Percentiles rank a stretch among this genome's conserved stretches.
phyloP scores from a whole-genome alignment of 2,113 vertebrate genomes.

The Chionodraco myersi region DNA sequence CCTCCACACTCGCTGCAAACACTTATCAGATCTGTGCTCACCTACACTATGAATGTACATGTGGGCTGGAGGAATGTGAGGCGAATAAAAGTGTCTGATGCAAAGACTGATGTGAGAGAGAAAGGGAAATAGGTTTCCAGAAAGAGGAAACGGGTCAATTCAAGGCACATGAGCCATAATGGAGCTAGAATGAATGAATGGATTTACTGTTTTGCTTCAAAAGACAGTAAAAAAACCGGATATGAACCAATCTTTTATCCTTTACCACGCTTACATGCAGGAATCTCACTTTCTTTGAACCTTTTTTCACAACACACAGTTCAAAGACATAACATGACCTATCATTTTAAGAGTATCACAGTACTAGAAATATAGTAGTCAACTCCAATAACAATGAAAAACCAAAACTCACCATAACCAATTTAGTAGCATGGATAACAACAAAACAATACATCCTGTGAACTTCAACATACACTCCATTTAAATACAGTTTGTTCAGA shows the following conservation, averaged over 20 bases:
- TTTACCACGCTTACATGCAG: background rate
- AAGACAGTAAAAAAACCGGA: too few species aligned
- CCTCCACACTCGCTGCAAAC: slow-evolving; percentile 21
- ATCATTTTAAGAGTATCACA: too few species aligned
- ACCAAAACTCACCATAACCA: too few species aligned
- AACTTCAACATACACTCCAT: too few species aligned
- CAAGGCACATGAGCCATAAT: background rate
- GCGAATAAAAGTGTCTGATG: slow-evolving; percentile 7
- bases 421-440: too few species aligned
- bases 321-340: background rate
- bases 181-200: slow-evolving; percentile 1
- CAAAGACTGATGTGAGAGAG: slow-evolving; percentile 15
- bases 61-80: slow-evolving; percentile 52
- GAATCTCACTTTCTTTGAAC: background rate
- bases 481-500: too few species aligned
- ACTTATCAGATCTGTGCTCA: slow-evolving; percentile 31
- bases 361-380: too few species aligned
- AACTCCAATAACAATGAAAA: too few species aligned
- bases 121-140: slow-evolving; percentile 1
- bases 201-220: background rate
- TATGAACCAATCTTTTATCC: background rate
- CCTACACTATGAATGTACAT: slow-evolving; percentile 34
- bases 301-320: background rate
- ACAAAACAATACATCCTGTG: too few species aligned
- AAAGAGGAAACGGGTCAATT: background rate